phyloP scores from a whole-genome alignment of 2,888 invertebrate genomes.

The Arctia plantaginis region DNA sequence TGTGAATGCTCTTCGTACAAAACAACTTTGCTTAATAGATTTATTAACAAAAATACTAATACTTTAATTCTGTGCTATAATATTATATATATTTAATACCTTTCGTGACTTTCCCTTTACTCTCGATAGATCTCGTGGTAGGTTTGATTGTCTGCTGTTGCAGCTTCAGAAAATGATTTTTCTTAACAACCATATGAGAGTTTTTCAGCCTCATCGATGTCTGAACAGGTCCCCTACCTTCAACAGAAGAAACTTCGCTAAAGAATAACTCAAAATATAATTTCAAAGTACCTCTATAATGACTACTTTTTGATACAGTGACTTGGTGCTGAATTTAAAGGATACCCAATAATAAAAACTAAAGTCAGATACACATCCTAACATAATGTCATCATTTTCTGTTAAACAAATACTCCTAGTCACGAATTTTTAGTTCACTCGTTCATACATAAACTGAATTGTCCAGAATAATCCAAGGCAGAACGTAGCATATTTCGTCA shows the following conservation, averaged over 20 bases:
- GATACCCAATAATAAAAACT: background rate
- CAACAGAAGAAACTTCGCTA: constrained; percentile 30
- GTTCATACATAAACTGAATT: no score
- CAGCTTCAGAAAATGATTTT: background rate
- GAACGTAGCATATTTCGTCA: background rate
- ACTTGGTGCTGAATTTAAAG: background rate
- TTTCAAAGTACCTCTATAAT: background rate
- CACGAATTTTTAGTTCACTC: no score
- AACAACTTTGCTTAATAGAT: no score
- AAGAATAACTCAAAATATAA: background rate
- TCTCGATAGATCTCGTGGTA: background rate
- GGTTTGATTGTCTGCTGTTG: background rate
- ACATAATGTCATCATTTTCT: background rate
- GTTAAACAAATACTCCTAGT: background rate
- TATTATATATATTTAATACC: background rate
- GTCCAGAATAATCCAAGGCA: background rate
- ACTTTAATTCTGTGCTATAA: no score
- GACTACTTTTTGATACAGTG: background rate
- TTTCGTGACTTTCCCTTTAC: background rate
- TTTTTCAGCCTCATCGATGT: constrained; percentile 20
- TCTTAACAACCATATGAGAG: background rate
- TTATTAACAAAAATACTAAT: background rate
- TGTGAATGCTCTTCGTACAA: no score
- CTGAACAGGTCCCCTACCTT: constrained; percentile 27
- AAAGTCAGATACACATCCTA: background rate